phyloP scores from a whole-genome alignment of 1,140 invertebrate species.

The Aplysia californica region DNA sequence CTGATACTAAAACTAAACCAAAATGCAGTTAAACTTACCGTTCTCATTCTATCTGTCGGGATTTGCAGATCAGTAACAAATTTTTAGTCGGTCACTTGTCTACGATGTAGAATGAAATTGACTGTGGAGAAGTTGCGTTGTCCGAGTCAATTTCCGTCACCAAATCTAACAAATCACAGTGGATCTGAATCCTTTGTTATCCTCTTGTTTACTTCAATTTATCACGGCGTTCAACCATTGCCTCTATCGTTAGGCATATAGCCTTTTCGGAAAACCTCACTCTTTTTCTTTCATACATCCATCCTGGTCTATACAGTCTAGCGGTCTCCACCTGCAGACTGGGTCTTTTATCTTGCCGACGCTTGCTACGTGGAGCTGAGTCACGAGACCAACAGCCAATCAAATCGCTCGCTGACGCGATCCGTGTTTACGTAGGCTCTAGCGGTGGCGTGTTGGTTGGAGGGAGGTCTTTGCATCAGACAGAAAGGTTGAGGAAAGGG shows the following conservation, averaged over 20 bases:
- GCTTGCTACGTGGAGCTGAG: conserved; percentile 23
- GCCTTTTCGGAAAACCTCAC: conserved; percentile 2
- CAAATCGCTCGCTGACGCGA: background rate
- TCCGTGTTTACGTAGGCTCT: conserved; percentile 14
- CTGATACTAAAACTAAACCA: too few relatives aligned
- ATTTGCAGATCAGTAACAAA: conserved; percentile 13
- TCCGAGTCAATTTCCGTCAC: background rate
- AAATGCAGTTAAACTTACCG: background rate
- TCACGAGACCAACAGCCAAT: conserved; percentile 28
- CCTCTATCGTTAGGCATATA: conserved; percentile 17
- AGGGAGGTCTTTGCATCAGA: background rate
- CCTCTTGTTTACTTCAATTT: background rate
- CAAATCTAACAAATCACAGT: conserved; percentile 12
- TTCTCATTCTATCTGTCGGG: conserved; percentile 6
- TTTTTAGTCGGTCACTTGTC: background rate
- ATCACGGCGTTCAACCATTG: conserved; percentile 20
- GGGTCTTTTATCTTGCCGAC: conserved; percentile 21
- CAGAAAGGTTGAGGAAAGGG: background rate
- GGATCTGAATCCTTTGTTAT: background rate
- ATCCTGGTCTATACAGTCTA: conserved; percentile 23
- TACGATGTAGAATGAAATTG: background rate
- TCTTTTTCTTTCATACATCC: background rate
- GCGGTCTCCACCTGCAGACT: conserved; percentile 14
- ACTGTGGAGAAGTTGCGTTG: background rate
- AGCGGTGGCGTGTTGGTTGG: conserved; percentile 18